These are phyloP conservation scores for Tapirus terrestris DNA, from an alignment of 2,113 vertebrate species.

Conservation along the genomic window DNA sequence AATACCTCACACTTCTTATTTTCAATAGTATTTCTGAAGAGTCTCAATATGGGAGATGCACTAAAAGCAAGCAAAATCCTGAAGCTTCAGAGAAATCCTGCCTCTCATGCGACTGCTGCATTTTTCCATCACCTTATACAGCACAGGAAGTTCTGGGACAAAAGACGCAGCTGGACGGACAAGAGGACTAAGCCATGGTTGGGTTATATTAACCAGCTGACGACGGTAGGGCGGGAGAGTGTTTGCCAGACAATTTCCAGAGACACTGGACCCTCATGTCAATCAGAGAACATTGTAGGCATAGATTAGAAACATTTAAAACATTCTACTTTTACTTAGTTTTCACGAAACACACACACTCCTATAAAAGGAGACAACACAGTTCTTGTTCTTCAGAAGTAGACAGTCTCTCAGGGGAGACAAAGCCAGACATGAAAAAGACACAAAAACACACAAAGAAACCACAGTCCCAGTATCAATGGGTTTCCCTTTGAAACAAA, in stretches of 20 bases:
- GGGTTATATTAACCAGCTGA: neutral
- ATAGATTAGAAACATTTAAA: neutral
- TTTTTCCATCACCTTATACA: neutral
- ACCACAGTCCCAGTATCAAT: neutral
- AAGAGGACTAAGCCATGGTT: neutral
- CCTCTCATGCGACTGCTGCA: neutral
- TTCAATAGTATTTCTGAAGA: neutral
- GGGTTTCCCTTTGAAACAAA: conserved; percentile 25
- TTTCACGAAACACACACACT: neutral
- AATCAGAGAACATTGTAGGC: neutral
- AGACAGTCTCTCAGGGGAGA: conserved; percentile 60
- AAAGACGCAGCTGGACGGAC: neutral
- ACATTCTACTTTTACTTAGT: neutral
- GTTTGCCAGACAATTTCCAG: conserved; percentile 7
- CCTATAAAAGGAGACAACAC: conserved; percentile 25
- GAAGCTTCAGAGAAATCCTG: neutral
- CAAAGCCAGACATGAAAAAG: conserved; percentile 40
- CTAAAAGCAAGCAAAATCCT: neutral
- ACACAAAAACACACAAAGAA: conserved; percentile 49
- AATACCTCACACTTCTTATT: neutral
- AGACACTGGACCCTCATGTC: neutral
- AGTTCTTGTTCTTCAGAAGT: conserved; percentile 60
- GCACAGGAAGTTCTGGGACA: neutral
- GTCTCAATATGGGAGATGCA: neutral
- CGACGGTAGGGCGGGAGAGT: neutral